Percentiles rank a stretch among this genome's conserved stretches.
Conservation (phyloP, 35 echinoderm and acorn worm species). For the Lytechinus variegatus region DNA sequence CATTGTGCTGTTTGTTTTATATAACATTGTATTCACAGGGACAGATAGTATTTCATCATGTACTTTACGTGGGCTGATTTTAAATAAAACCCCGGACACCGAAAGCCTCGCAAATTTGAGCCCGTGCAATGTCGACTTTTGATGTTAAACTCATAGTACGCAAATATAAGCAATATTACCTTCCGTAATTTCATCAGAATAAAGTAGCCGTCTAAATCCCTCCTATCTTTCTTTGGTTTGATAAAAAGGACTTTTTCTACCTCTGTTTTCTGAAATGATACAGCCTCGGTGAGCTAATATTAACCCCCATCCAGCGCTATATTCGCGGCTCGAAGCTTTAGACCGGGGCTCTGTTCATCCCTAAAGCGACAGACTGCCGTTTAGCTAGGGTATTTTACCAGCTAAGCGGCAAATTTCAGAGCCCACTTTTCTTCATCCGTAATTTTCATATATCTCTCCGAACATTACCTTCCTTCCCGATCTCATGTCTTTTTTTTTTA, state of each 20-base stretch:
- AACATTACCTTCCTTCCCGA: neutral
- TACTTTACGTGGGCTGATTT: conserved; percentile 2
- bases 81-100: neutral
- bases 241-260: neutral
- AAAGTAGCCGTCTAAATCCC: conserved; percentile 35
- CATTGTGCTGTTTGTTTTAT: neutral
- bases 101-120: conserved; percentile 1
- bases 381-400: conserved; percentile 4
- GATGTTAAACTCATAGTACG: conserved; percentile 43
- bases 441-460: conserved; percentile 26
- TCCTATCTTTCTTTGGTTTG: neutral
- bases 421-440: conserved; percentile 24
- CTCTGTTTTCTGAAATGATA: neutral
- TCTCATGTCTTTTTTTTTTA: neutral
- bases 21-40: neutral
- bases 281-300: conserved; percentile 7
- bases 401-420: conserved; percentile 32
- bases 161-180: conserved; percentile 40
- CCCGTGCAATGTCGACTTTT: conserved; percentile 34
- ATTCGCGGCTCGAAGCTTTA: neutral
- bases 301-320: neutral
- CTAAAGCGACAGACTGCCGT: conserved; percentile 11
- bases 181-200: conserved; percentile 29
- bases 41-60: neutral
- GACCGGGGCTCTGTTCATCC: conserved; percentile 14